Percentiles rank a stretch among this genome's conserved stretches.
Conservation (phyloP, 2,113 vertebrate genomes). For the Tiliqua scincoides region DNA sequence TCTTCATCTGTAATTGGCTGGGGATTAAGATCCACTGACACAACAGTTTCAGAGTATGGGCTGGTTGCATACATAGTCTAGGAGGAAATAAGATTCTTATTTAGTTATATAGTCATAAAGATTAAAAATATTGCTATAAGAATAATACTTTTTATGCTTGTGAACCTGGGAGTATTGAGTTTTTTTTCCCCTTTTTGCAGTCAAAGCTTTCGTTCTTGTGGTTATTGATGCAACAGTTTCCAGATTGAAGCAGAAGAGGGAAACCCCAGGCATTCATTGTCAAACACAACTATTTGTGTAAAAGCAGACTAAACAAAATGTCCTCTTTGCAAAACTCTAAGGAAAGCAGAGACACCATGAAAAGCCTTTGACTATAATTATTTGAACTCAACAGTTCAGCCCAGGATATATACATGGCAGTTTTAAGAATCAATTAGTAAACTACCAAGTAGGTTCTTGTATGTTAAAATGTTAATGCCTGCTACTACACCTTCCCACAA, state of each 20-base stretch:
- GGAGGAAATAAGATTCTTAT: constrained; percentile 47
- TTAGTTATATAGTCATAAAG: constrained; percentile 12
- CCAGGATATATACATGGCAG: constrained; percentile 28
- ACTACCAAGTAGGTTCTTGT: not conserved
- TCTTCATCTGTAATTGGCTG: constrained; percentile 98
- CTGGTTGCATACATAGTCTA: constrained; percentile 98
- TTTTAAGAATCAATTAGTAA: constrained; percentile 43
- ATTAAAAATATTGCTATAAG: not conserved
- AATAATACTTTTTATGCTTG: not conserved
- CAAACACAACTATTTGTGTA: constrained; percentile 28
- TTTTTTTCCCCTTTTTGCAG: not conserved
- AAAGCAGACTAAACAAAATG: constrained; percentile 39
- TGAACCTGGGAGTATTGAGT: not conserved
- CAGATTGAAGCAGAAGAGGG: constrained; percentile 19
- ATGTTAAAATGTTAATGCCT: constrained; percentile 52
- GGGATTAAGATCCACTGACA: constrained; percentile 94
- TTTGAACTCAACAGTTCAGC: not conserved
- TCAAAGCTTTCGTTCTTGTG: constrained; percentile 16
- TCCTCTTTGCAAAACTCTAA: constrained; percentile 23
- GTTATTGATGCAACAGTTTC: not conserved
- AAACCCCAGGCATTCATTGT: constrained; percentile 38
- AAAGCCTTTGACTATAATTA: constrained; percentile 26
- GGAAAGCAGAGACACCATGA: not conserved
- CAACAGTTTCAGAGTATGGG: constrained; percentile 95
- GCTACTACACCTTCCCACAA: constrained; percentile 27